These are phyloP conservation scores for Heliconius cydno DNA, from an alignment of 2,888 invertebrate genomes.

Conservation along the genomic window DNA sequence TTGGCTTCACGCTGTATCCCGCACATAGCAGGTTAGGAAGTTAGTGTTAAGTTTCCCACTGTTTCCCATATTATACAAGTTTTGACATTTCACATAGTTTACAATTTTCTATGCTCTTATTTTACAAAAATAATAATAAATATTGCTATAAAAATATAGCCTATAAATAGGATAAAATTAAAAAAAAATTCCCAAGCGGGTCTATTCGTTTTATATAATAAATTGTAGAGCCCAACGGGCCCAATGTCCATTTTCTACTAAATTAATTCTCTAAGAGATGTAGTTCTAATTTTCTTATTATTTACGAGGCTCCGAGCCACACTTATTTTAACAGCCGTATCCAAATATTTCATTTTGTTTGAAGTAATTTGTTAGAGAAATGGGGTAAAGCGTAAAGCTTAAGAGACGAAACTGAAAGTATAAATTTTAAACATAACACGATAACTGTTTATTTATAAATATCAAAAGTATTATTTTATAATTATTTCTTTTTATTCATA, in stretches of 20 bases:
- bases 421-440: constrained; percentile 35
- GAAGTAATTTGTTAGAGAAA: constrained; percentile 44
- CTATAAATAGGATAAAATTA: too few relatives aligned
- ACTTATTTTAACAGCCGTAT: constrained; percentile 52
- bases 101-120: too few relatives aligned
- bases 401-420: constrained; percentile 48
- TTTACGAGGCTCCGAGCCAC: constrained; percentile 63
- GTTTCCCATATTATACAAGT: too few relatives aligned
- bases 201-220: constrained; percentile 3
- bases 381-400: constrained; percentile 55
- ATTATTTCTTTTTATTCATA: too few relatives aligned
- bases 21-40: too few relatives aligned
- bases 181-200: not conserved
- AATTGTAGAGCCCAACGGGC: constrained; percentile 30
- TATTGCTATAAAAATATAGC: too few relatives aligned
- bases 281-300: constrained; percentile 68
- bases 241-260: constrained; percentile 19
- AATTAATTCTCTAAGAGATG: constrained; percentile 16
- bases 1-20: not conserved
- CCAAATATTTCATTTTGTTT: constrained; percentile 40
- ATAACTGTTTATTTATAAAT: not conserved
- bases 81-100: too few relatives aligned
- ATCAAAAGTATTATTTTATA: not conserved
- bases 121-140: too few relatives aligned
- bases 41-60: too few relatives aligned